Conservation (phyloP, 1,140 invertebrate genomes). For the Apis dorsata region DNA sequence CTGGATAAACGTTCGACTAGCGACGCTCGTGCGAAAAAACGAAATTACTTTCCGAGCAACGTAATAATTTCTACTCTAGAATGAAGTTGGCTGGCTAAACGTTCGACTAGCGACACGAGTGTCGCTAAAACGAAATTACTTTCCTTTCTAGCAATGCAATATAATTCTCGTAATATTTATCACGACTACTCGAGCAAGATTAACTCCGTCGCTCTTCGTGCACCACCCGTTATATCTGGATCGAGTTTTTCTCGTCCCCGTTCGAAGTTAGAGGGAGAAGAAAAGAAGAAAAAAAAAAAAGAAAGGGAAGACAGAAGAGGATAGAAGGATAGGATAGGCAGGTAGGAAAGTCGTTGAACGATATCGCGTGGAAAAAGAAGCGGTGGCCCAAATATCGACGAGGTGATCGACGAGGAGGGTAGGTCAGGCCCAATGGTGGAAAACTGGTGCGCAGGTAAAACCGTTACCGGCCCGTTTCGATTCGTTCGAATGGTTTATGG, state of each 20-base stretch:
- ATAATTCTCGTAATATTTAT: too few relatives aligned
- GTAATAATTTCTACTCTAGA: too few relatives aligned
- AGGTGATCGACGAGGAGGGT: constrained; percentile 63
- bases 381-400: constrained; percentile 65
- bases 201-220: background rate
- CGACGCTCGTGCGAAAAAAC: too few relatives aligned
- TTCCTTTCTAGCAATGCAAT: too few relatives aligned
- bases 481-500: constrained; percentile 59
- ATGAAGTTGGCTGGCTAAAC: too few relatives aligned
- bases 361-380: constrained; percentile 64
- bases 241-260: constrained; percentile 55
- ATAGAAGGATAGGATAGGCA: constrained; percentile 52
- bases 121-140: too few relatives aligned
- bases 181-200: background rate
- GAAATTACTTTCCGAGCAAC: too few relatives aligned
- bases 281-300: constrained; percentile 19
- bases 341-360: constrained; percentile 75
- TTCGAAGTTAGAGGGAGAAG: background rate
- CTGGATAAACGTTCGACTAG: too few relatives aligned
- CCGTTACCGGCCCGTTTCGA: constrained; percentile 62
- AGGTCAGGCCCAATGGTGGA: constrained; percentile 45
- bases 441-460: constrained; percentile 67
- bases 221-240: constrained; percentile 62
- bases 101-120: too few relatives aligned
- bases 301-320: constrained; percentile 10